Base-by-base conservation (phyloP, 2,888 invertebrate species). In the Polylopha cassiicola region DNA sequence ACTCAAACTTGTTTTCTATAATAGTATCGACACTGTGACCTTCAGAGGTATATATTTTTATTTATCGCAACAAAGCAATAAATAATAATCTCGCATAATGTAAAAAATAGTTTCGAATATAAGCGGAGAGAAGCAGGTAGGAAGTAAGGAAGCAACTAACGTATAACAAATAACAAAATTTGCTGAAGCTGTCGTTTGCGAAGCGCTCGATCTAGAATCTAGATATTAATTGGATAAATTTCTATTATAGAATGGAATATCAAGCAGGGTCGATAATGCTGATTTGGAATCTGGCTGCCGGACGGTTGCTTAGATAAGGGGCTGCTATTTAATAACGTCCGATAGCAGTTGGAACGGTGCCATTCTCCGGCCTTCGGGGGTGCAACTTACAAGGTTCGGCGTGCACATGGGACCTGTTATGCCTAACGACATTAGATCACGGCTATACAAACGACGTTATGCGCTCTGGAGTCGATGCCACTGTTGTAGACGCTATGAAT, bases 261-360 rank as follows among this genome's bases (percentile, higher is more conserved):
- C 58, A 62, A 67, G 67, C 51, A 63, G 57, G 55, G 46, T 47
- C 53, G 65, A 69, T 71, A 67, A 61, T 65, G 68, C 70, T 69
- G 73, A 78, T 70, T 63, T 61, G 51, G 54, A 65, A 63, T 63
- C 64, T 65, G 61, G 59, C n/a, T n/a, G n/a, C 53, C 52, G 61
- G 65, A 53, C 61, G 58, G 55, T 43, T 55, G 58, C 58, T 65
- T 65, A 74, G 74, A 78, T 73, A 78, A 76, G 70, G 72, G 74
- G 68, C 48, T 63, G 65, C 64, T 82, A 76, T 67, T 81, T 72
- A 72, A 76, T 74, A 73, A 71, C 63, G 54, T 47, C 60, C 58
- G 60, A 55, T 58, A 59, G 50, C 61, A 21, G 28, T 41, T 39
- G 43, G 43, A 39, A 16, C 43, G 26, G 39, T 39, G 47, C 45